phyloP scores from a whole-genome alignment of 2,797 vertebrate genomes.

The Epinephelus awoara region DNA sequence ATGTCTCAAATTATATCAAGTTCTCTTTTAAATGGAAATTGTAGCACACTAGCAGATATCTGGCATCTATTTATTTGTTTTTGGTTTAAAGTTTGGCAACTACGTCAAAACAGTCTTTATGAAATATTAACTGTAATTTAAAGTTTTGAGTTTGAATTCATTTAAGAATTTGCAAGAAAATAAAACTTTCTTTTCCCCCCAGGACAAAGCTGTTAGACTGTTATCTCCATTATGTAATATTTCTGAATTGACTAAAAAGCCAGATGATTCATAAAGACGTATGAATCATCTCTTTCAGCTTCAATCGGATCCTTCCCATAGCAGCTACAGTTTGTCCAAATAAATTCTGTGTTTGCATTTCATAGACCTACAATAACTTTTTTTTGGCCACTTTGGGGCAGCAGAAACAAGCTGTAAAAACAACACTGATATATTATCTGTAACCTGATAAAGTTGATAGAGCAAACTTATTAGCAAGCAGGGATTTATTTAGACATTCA shows the following conservation, averaged over 20 bases:
- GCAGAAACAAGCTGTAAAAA: neutral
- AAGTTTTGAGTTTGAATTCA: neutral
- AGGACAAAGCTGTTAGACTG: neutral
- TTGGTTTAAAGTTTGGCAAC: neutral
- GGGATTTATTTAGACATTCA: neutral
- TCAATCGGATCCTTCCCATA: neutral
- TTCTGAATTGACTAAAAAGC: neutral
- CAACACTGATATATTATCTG: neutral
- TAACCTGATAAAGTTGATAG: too few relatives aligned
- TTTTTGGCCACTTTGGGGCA: neutral
- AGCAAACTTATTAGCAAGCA: neutral
- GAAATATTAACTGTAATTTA: neutral
- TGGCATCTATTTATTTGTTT: neutral
- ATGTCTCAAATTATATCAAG: neutral
- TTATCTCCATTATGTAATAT: neutral
- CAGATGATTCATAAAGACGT: neutral
- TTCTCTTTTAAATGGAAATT: neutral
- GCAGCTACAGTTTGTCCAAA: neutral
- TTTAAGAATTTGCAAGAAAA: too few relatives aligned
- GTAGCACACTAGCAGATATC: neutral
- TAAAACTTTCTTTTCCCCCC: too few relatives aligned
- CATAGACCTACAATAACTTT: neutral
- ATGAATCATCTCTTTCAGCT: constrained; percentile 2
- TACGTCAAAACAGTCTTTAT: neutral
- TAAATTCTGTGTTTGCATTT: neutral